phyloP scores from a whole-genome alignment of 2,888 invertebrate species.

The Microdon myrmicae region DNA sequence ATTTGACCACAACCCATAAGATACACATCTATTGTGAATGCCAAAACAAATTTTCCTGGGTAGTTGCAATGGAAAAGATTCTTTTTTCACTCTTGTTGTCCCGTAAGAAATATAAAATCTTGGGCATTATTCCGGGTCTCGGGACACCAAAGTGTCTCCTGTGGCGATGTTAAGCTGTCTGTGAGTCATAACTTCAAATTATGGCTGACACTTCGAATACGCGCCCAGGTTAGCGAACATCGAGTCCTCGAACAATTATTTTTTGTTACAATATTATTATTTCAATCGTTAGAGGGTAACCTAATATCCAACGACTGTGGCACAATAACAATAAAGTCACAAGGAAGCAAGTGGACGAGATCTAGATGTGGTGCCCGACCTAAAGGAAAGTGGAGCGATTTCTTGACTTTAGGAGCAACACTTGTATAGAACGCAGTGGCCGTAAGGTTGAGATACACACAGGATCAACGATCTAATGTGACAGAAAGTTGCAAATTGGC shows the following conservation, averaged over 20 bases:
- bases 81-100: not conserved
- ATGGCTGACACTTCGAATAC: constrained; percentile 26
- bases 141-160: constrained; percentile 15
- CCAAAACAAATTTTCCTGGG: constrained; percentile 23
- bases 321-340: constrained; percentile 31
- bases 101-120: not conserved
- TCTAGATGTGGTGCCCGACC: not conserved
- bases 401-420: constrained; percentile 29
- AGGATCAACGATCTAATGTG: constrained; percentile 35
- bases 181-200: constrained; percentile 37
- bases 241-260: constrained; percentile 36
- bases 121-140: not conserved
- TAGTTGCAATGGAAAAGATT: constrained; percentile 6
- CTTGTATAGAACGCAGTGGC: constrained; percentile 30
- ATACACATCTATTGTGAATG: constrained; percentile 30
- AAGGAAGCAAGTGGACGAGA: not conserved
- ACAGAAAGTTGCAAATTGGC: constrained; percentile 51
- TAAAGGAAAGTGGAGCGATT: constrained; percentile 41
- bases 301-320: constrained; percentile 7
- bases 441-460: constrained; percentile 19
- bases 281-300: constrained; percentile 23
- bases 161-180: constrained; percentile 21
- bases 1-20: constrained; percentile 8
- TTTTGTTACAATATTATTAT: constrained; percentile 42
- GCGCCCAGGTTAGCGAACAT: constrained; percentile 15